Evolutionary conservation across 2,888 invertebrate species (phyloP).

Genomic region (Cantharis flavilabris): DNA sequence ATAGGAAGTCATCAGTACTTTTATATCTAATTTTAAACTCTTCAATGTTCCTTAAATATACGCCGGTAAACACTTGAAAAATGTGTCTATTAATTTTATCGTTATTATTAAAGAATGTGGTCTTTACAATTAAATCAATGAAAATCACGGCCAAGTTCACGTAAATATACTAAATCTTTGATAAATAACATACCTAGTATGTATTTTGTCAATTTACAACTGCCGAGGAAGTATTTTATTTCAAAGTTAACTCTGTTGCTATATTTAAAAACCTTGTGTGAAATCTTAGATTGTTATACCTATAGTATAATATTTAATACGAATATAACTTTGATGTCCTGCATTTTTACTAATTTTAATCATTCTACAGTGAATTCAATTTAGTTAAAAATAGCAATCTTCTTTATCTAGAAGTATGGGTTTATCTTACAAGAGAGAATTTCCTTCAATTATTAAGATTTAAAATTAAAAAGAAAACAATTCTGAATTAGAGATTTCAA

Average conservation of each 20-base stretch:
- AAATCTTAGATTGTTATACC: background rate
- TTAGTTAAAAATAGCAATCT: background rate
- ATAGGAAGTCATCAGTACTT: conserved; percentile 20
- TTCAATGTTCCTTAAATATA: conserved; percentile 1
- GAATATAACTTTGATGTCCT: background rate
- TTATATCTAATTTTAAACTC: conserved; percentile 20
- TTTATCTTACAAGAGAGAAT: no score
- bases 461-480: no score
- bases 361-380: background rate
- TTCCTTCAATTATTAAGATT: no score
- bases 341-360: background rate
- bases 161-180: background rate
- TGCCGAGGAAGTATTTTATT: background rate
- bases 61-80: background rate
- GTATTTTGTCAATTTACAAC: background rate
- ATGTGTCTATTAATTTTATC: conserved; percentile 1
- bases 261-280: background rate
- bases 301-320: background rate
- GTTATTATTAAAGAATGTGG: background rate
- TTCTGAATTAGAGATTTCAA: no score
- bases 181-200: background rate
- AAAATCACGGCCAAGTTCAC: background rate
- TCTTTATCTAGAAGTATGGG: background rate
- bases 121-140: background rate
- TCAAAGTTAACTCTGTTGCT: background rate